These are phyloP conservation scores for Scaptomyza flava DNA, from an alignment of 2,888 invertebrate genomes.

Conservation along the genomic window DNA sequence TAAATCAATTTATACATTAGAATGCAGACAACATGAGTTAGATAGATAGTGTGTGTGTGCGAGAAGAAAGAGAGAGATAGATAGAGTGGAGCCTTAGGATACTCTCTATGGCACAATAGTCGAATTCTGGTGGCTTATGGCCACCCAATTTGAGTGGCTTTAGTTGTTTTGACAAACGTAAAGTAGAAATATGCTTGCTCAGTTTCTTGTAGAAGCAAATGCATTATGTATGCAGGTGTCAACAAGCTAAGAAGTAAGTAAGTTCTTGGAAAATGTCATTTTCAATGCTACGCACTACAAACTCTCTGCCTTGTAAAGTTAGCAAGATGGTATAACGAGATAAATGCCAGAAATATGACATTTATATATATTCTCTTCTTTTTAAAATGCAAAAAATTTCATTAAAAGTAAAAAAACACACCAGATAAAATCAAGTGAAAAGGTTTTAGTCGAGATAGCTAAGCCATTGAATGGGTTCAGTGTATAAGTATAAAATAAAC, in stretches of 20 bases:
- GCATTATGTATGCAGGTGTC: slow-evolving; percentile 39
- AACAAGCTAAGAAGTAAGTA: slow-evolving; percentile 24
- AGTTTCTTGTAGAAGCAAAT: slow-evolving; percentile 9
- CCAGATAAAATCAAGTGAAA: no score
- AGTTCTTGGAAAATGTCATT: background rate
- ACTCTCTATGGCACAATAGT: background rate
- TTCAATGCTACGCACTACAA: slow-evolving; percentile 1
- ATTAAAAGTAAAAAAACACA: no score
- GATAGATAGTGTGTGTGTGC: background rate
- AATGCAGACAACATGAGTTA: slow-evolving; percentile 40
- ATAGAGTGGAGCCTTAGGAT: background rate
- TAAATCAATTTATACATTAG: slow-evolving; percentile 66
- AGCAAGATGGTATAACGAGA: background rate
- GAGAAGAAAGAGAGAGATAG: background rate
- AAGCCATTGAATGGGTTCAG: no score
- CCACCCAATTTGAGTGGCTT: slow-evolving; percentile 33
- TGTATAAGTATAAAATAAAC: background rate
- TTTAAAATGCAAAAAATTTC: no score
- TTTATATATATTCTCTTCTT: background rate
- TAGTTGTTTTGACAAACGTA: slow-evolving; percentile 33
- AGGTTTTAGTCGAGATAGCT: no score
- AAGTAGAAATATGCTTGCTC: slow-evolving; percentile 18
- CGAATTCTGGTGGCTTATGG: slow-evolving; percentile 30
- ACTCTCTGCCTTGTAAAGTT: background rate
- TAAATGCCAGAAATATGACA: background rate